Percentiles rank a stretch among this genome's conserved stretches.
phyloP scores from a whole-genome alignment of 92 coral and sea anemone species.

The Epizoanthus rinbou region DNA sequence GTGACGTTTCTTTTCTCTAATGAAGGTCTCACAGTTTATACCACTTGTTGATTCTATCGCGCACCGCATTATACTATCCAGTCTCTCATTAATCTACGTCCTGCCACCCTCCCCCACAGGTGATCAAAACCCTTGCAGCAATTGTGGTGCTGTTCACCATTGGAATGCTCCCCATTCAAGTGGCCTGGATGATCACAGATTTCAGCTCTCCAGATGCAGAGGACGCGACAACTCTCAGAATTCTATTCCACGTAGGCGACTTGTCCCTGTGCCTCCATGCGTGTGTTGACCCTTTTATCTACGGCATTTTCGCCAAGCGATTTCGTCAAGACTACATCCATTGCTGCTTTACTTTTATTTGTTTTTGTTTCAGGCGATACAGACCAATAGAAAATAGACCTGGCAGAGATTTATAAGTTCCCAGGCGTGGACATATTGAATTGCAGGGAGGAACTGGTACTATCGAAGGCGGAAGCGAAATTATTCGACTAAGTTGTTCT shows the following conservation, averaged over 20 bases:
- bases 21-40: too few species aligned
- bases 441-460: too few species aligned
- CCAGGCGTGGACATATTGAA: too few species aligned
- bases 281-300: conserved; percentile 6
- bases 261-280: conserved; percentile 13
- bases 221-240: neutral
- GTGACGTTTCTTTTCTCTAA: too few species aligned
- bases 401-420: too few species aligned
- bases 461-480: too few species aligned
- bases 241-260: conserved; percentile 21
- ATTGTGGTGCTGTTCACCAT: conserved; percentile 2
- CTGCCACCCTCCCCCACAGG: neutral
- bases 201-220: neutral
- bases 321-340: conserved; percentile 21
- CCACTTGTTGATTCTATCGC: too few species aligned
- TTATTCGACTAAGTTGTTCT: too few species aligned
- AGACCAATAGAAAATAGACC: neutral
- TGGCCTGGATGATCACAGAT: conserved; percentile 18
- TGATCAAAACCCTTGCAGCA: conserved; percentile 10
- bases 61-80: too few species aligned
- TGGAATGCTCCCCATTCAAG: conserved; percentile 3
- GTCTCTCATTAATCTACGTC: too few species aligned
- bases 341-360: neutral
- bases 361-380: conserved; percentile 5
- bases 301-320: conserved; percentile 8